phyloP scores from a whole-genome alignment of 2,113 vertebrate species.

The Xenotilapia leptura region DNA sequence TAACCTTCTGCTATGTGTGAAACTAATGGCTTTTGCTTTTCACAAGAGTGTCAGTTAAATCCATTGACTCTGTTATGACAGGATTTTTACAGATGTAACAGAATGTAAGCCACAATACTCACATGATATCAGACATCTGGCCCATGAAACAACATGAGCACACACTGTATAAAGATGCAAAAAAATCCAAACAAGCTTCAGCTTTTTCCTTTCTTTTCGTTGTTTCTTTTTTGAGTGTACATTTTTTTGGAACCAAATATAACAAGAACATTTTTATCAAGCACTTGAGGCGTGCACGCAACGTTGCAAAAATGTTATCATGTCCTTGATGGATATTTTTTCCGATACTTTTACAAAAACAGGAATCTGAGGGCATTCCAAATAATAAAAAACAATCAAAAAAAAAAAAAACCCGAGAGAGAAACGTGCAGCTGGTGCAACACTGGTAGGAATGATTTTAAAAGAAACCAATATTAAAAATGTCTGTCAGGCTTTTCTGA shows the following conservation, averaged over 20 bases:
- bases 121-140: neutral
- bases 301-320: neutral
- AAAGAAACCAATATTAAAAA: neutral
- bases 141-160: neutral
- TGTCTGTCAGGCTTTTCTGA: neutral
- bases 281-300: neutral
- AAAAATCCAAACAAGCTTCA: neutral
- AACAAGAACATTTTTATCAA: neutral
- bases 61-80: neutral
- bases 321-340: neutral
- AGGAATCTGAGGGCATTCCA: neutral
- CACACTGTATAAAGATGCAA: neutral
- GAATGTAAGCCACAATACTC: neutral
- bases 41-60: neutral
- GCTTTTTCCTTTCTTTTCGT: rapidly evolving
- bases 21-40: neutral
- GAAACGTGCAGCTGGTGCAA: neutral
- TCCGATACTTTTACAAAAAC: neutral
- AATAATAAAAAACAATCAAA: neutral
- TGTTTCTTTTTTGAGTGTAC: neutral
- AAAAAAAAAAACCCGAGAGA: neutral
- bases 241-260: neutral
- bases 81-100: neutral
- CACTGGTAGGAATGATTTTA: neutral
- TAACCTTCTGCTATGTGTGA: neutral